Evolutionary conservation across 2,113 vertebrate species (phyloP).

Genomic region (Pangasianodon gigas): DNA sequence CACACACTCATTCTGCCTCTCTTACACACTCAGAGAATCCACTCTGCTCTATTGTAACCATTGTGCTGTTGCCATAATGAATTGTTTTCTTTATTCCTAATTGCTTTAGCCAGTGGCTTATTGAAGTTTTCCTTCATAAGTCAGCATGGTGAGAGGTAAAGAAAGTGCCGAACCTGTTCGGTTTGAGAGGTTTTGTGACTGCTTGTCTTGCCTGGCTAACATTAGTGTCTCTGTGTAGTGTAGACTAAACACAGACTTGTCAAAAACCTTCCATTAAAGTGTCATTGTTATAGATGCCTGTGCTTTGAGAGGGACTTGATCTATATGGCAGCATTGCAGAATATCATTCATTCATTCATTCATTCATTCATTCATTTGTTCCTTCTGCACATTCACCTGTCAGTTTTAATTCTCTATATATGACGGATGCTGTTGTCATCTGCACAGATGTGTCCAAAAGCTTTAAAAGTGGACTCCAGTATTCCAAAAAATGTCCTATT

Average conservation of each 20-base stretch:
- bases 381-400: not conserved
- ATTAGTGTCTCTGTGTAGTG: conserved; percentile 65
- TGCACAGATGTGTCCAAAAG: not conserved
- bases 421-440: not conserved
- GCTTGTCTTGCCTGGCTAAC: conserved; percentile 58
- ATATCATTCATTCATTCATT: not conserved
- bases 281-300: conserved; percentile 1
- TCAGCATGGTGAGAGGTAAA: conserved; percentile 63
- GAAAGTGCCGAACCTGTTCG: conserved; percentile 59
- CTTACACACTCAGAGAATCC: conserved; percentile 34
- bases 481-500: not conserved
- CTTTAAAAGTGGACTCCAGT: not conserved
- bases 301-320: not conserved
- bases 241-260: conserved; percentile 4
- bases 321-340: not conserved
- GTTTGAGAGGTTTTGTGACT: conserved; percentile 33
- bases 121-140: conserved; percentile 65
- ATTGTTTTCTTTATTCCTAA: conserved; percentile 65
- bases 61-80: conserved; percentile 59
- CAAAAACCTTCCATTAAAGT: conserved; percentile 4
- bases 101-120: conserved; percentile 70
- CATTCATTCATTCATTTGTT: not conserved
- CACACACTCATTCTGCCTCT: conserved; percentile 30
- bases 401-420: not conserved
- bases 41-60: conserved; percentile 43